Evolutionary conservation across 2,113 vertebrate genomes (phyloP).

Genomic region (Rhadina sibilatrix): DNA sequence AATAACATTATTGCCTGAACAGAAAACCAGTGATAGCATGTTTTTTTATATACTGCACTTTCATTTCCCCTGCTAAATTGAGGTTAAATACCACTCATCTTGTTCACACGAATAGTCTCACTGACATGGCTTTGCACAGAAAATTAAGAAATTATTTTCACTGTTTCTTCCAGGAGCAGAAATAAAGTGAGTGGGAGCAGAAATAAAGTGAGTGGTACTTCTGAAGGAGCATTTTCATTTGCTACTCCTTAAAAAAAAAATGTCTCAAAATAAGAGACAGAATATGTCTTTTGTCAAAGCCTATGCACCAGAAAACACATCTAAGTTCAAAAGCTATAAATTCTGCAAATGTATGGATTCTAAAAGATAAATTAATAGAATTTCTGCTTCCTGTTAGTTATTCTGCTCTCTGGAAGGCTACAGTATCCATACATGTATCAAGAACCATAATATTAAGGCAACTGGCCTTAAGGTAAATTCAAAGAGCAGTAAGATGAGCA

Average conservation of each 20-base stretch:
- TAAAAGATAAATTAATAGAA: neutral
- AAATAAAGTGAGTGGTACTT: neutral
- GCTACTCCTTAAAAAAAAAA: neutral
- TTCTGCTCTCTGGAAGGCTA: neutral
- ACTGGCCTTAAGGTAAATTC: neutral
- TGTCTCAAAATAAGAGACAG: neutral
- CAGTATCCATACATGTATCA: neutral
- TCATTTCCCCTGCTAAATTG: conserved; percentile 40
- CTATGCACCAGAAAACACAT: neutral
- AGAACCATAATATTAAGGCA: neutral
- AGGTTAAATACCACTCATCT: conserved; percentile 17
- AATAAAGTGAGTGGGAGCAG: neutral
- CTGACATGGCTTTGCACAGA: neutral
- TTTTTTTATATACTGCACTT: conserved; percentile 23
- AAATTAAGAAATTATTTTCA: conserved; percentile 32
- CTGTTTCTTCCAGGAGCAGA: conserved; percentile 27
- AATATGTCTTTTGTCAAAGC: neutral
- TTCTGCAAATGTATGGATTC: neutral
- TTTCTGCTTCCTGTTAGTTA: neutral
- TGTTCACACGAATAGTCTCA: neutral
- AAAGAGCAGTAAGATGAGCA: neutral
- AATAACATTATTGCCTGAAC: neutral
- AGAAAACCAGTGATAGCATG: conserved; percentile 19
- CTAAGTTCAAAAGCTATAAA: neutral
- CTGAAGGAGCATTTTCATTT: neutral